These are phyloP conservation scores for Conus ventricosus DNA, from an alignment of 1,140 invertebrate species.

Conservation along the genomic window DNA sequence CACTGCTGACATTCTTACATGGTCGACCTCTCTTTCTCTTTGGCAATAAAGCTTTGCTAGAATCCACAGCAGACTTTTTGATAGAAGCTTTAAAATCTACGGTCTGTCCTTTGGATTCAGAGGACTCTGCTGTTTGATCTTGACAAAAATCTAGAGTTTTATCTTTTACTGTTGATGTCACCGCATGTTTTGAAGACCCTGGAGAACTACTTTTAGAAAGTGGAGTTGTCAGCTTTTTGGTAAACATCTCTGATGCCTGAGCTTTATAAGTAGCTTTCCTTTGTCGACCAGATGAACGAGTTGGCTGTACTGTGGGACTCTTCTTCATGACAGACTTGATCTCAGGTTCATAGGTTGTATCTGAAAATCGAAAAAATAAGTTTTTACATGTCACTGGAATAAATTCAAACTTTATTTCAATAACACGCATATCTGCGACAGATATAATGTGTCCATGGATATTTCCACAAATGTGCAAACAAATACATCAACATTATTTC, in stretches of 20 bases:
- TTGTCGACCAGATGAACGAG: not conserved
- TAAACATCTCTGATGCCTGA: not conserved
- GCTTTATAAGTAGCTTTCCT: constrained; percentile 3
- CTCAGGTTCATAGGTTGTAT: constrained; percentile 1
- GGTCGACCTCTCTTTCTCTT: constrained; percentile 1
- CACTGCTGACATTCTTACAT: not conserved
- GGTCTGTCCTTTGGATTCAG: not conserved
- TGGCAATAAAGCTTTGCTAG: not conserved
- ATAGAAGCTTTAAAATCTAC: not conserved
- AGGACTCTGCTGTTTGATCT: not conserved
- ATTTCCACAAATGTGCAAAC: too few species aligned
- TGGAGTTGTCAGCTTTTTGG: not conserved
- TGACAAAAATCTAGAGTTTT: not conserved
- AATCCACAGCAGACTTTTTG: not conserved
- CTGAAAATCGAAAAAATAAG: not conserved
- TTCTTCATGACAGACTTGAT: not conserved
- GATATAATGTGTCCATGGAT: too few species aligned
- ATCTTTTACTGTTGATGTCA: not conserved
- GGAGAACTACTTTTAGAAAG: not conserved
- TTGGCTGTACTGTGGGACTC: not conserved
- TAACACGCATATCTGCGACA: too few species aligned
- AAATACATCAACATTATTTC: too few species aligned
- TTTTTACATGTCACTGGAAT: not conserved
- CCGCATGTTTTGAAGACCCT: not conserved
- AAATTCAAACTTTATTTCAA: not conserved